A percentile compares a stretch with the other conserved stretches of the same genome.
Conservation (phyloP, 1,140 invertebrate genomes). For the Coenobita brevimanus region DNA sequence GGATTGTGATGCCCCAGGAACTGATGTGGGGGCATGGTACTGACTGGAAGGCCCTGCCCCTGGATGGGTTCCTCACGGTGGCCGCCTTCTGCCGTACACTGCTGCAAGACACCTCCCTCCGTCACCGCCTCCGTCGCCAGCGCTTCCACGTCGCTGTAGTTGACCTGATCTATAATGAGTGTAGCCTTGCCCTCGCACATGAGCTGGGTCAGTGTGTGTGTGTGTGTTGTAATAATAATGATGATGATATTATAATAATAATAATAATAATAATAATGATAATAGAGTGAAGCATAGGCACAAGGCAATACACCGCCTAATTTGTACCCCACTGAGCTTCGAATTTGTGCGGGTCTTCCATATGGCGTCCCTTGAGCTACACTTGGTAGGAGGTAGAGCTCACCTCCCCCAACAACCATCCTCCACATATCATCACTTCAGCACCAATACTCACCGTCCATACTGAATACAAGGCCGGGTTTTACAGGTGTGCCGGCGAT, state of each 20-base stretch:
- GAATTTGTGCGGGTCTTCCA: too few relatives aligned
- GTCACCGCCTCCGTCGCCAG: neutral
- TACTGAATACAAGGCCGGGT: too few relatives aligned
- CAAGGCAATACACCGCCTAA: too few relatives aligned
- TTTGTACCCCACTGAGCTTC: too few relatives aligned
- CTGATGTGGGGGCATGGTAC: constrained; percentile 50
- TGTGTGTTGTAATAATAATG: neutral
- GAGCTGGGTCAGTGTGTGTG: constrained; percentile 41
- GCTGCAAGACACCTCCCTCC: constrained; percentile 28
- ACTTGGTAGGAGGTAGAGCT: too few relatives aligned
- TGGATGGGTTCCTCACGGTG: constrained; percentile 51
- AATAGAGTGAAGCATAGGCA: too few relatives aligned
- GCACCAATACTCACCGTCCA: too few relatives aligned
- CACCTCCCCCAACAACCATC: too few relatives aligned
- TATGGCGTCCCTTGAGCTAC: too few relatives aligned
- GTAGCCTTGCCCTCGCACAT: constrained; percentile 68
- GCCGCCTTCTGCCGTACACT: constrained; percentile 58
- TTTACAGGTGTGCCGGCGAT: constrained; percentile 63
- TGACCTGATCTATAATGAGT: constrained; percentile 68
- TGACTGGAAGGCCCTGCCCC: constrained; percentile 34
- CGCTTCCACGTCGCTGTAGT: constrained; percentile 65
- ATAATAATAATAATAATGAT: too few relatives aligned
- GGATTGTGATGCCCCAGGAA: constrained; percentile 52
- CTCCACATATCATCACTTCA: too few relatives aligned
- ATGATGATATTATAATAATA: neutral